Base-by-base conservation (phyloP, 2,797 vertebrate genomes). In the Zenarchopterus dispar region DNA sequence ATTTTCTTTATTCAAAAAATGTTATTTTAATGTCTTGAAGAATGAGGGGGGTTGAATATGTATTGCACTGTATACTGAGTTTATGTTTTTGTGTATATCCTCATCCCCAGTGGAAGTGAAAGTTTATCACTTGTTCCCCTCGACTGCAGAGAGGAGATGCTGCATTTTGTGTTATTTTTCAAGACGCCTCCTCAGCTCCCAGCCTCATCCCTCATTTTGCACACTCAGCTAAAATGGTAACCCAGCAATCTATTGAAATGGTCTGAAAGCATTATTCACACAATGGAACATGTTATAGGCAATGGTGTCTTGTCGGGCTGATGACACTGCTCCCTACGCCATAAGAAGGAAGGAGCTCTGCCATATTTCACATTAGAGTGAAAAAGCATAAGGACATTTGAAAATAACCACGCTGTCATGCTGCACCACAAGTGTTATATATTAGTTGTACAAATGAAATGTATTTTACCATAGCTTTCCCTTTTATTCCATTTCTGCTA, bases 131-230 rank as follows among this genome's bases (percentile, higher is more conserved):
- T 46, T 46, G 77, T 81, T 88, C 68, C 73, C 69, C 70, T 76
- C 63, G 79, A 89, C 86, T 88, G 90, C 86, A 82, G 84, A 84
- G 78, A 68, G 70, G 77, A 87, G 80, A 88, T 88, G 85, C 87
- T 85, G 89, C 82, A 85, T 91, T 91, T 89, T 89, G 68, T 88
- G 88, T 91, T 91, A 83, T 90, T 92, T 92, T 90, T 83, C 82
- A 83, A 87, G 88, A 88, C 88, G 91, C 89, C 90, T 90, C 86
- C 80, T 90, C 90, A 90, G 88, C 88, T 89, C 81, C 75, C 62
- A 59, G 84, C 83, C 83, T 89, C 90, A 91, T 92, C 81, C 79
- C 67, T 90, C 88, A 91, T 89, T 73, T 77, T 87, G 92, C 90
- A 87, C 77, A 84, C 82, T 92, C 92, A 91, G 90, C 92, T 85